Percentiles rank a stretch among this genome's conserved stretches.
Conservation (phyloP, 1,140 invertebrate genomes). For the Pseudomyrmex sp. region DNA sequence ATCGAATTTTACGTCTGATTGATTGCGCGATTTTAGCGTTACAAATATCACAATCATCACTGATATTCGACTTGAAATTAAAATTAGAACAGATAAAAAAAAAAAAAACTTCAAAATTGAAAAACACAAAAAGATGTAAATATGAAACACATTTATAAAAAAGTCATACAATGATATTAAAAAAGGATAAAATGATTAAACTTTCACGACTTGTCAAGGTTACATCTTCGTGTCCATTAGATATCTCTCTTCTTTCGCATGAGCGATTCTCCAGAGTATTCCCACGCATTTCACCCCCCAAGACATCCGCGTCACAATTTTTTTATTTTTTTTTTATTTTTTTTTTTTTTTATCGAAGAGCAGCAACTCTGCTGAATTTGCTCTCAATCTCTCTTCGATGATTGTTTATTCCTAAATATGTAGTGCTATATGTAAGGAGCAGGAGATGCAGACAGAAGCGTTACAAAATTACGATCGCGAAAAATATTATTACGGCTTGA, state of each 20-base stretch:
- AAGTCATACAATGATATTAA: not conserved
- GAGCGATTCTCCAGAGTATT: not conserved
- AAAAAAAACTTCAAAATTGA: no score
- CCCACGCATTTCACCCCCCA: not conserved
- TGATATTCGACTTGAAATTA: not conserved
- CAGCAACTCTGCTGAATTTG: not conserved
- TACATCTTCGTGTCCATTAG: not conserved
- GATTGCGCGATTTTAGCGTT: not conserved
- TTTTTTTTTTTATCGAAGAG: not conserved
- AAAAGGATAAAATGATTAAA: slow-evolving; percentile 7
- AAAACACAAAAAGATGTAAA: not conserved
- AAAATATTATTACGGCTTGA: not conserved
- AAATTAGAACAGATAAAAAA: not conserved
- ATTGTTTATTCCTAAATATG: not conserved
- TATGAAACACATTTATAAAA: not conserved
- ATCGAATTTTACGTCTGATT: not conserved
- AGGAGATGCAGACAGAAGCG: not conserved
- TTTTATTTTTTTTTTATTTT: not conserved
- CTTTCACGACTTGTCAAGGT: slow-evolving; percentile 2
- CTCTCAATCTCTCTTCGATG: not conserved
- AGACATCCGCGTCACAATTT: not conserved
- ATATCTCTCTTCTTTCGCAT: not conserved
- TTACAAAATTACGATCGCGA: not conserved
- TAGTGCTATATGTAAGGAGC: no score
- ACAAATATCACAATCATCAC: no score